Base-by-base conservation (phyloP, 2,113 vertebrate genomes). In the Hippocampus abdominalis region DNA sequence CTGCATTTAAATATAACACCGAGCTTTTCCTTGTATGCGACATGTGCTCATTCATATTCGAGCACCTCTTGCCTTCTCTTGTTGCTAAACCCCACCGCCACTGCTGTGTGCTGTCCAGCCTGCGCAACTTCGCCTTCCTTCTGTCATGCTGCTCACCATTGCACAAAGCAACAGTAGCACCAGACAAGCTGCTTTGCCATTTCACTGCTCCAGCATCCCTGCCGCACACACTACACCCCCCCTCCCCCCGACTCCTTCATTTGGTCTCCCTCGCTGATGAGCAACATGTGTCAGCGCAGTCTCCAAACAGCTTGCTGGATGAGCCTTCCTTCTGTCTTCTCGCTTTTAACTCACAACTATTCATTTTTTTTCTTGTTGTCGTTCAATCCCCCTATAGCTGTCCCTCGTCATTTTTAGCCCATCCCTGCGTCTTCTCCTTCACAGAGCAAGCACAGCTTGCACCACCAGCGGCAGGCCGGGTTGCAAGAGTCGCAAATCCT, bases 371-470 rank as follows among this genome's bases (percentile, higher is more conserved):
- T 44, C 10, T 44, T 44, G 12, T 44, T 15, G 42, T 44, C 3
- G 42, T 44, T 44, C 2, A 42, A 44, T 21, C 32, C 32, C n/a
- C 20, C 51, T 70, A 48, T 25, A 13, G 56, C 66, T 49, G 65
- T 64, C 71, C 40, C 70, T 61, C 15, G 53, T 27, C 48, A 20
- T 59, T 54, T 51, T 9, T 20, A 12, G 40, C 25, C 21, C 44
- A 42, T 61, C 66, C 48, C 39, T 39, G 54, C 46, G 20, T 8
- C 54, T 53, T 53, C 29, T 15, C 21, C 40, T 18, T 1, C 49
- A 69, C 71, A 79, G 39, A 80, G 69, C 59, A 48, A 69, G 70
- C 70, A 73, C 81, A 80, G 78, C 75, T 83, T 84, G 84, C 81
- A 78, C 73, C 78, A 80, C 75, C 64, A 78, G 54, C n/a, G 71